A percentile compares a stretch with the other conserved stretches of the same genome.
phyloP scores from a whole-genome alignment of 2,888 invertebrate genomes.

The Drosophila seclusa region DNA sequence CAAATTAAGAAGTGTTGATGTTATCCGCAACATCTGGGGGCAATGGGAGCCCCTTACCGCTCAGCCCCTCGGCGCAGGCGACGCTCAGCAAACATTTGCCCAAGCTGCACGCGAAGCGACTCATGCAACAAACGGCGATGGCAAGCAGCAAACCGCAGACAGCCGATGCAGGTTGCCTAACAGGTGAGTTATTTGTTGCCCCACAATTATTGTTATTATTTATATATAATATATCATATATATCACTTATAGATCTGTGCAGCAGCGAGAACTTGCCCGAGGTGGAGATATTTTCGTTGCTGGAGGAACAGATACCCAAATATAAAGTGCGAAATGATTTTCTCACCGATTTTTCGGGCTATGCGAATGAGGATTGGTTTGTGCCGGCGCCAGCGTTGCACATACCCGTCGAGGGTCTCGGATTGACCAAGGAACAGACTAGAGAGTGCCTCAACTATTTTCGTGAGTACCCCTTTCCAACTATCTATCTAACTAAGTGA shows the following conservation, averaged over 20 bases:
- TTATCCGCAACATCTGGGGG: conserved; percentile 81
- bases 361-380: conserved; percentile 91
- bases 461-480: conserved; percentile 89
- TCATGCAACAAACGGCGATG: conserved; percentile 69
- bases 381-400: conserved; percentile 95
- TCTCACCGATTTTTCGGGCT: conserved; percentile 95
- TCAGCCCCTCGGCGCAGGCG: conserved; percentile 85
- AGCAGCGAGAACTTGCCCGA: conserved; percentile 96
- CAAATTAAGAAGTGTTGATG: conserved; percentile 65
- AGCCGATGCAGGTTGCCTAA: conserved; percentile 83
- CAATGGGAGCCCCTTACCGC: conserved; percentile 78
- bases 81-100: conserved; percentile 85
- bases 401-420: conserved; percentile 90
- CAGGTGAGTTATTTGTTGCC: conserved; percentile 71
- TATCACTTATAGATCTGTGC: conserved; percentile 90
- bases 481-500: not conserved
- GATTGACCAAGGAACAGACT: conserved; percentile 96
- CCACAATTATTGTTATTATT: not conserved
- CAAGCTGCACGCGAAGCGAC: conserved; percentile 82
- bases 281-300: conserved; percentile 97
- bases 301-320: conserved; percentile 97
- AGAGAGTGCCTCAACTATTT: conserved; percentile 98
- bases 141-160: conserved; percentile 69
- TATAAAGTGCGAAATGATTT: conserved; percentile 97
- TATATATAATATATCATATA: conserved; percentile 5